A percentile compares a stretch with the other conserved stretches of the same genome.
Conservation (phyloP, 2,113 vertebrate species). For the Leucoraja erinaceus region DNA sequence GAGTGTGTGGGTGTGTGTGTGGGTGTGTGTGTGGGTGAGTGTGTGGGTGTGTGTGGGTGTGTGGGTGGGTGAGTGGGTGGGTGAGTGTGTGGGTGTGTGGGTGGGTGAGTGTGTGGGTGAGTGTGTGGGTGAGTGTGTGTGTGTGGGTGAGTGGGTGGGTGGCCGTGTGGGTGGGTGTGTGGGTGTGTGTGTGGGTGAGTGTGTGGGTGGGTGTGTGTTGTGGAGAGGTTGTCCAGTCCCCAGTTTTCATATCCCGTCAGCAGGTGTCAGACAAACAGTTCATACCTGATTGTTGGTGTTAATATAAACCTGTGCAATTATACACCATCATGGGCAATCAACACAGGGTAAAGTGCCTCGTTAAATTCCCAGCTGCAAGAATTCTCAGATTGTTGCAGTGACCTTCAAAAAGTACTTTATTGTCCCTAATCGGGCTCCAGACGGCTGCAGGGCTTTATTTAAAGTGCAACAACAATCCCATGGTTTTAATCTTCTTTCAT, state of each 20-base stretch:
- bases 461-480: background rate
- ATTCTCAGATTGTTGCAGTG: background rate
- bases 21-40: too few relatives aligned
- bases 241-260: too few relatives aligned
- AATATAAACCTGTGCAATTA: conserved; percentile 5
- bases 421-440: background rate
- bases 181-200: too few relatives aligned
- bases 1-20: too few relatives aligned
- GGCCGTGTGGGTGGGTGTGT: too few relatives aligned
- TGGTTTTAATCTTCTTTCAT: background rate
- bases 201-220: too few relatives aligned
- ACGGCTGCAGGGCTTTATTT: background rate
- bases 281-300: background rate
- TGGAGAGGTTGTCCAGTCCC: background rate
- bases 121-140: too few relatives aligned
- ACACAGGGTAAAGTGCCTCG: background rate
- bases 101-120: too few relatives aligned
- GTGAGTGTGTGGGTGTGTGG: too few relatives aligned
- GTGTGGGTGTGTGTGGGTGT: too few relatives aligned
- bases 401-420: background rate
- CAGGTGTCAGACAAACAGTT: background rate
- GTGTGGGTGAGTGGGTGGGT: too few relatives aligned
- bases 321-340: background rate
- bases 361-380: background rate
- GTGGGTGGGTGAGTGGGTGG: too few relatives aligned